A percentile compares a stretch with the other conserved stretches of the same genome.
Conservation (phyloP, 1,140 invertebrate genomes). For the Lerema accius region DNA sequence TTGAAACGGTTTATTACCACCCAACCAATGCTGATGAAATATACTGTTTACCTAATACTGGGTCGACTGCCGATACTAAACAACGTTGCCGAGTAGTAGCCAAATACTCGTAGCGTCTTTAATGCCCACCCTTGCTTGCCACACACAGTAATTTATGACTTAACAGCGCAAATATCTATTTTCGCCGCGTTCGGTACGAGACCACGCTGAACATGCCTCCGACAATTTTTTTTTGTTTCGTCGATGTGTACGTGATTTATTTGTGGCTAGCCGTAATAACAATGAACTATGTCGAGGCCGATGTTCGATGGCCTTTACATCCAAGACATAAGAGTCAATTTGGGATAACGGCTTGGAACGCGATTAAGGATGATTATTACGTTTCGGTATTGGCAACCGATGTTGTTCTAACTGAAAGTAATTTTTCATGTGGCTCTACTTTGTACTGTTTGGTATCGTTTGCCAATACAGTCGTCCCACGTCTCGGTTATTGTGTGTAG, state of each 20-base stretch:
- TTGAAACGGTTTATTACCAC: too few species aligned
- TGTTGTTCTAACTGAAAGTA: slow-evolving; percentile 10
- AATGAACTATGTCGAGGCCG: slow-evolving; percentile 27
- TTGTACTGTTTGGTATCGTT: neutral
- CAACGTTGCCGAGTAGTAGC: neutral
- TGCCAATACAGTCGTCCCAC: neutral
- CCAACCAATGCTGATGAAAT: too few species aligned
- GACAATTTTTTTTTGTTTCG: slow-evolving; percentile 35
- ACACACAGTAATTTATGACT: slow-evolving; percentile 45
- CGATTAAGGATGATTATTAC: slow-evolving; percentile 8
- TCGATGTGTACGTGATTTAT: slow-evolving; percentile 33
- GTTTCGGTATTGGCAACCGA: slow-evolving; percentile 15
- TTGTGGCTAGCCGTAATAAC: slow-evolving; percentile 21
- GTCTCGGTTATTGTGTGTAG: too few species aligned
- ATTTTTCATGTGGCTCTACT: slow-evolving; percentile 1
- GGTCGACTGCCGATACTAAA: neutral
- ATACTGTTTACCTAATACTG: too few species aligned
- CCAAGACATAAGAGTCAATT: neutral
- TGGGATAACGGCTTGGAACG: neutral
- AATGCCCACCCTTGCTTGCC: slow-evolving; percentile 41
- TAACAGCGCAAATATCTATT: slow-evolving; percentile 47
- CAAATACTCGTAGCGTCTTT: neutral
- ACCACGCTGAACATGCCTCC: slow-evolving; percentile 25
- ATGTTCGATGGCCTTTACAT: neutral
- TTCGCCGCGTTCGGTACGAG: slow-evolving; percentile 34